A percentile compares a stretch with the other conserved stretches of the same genome.
Conservation (phyloP, 1,140 invertebrate genomes). For the Ostrea denselamellosa region DNA sequence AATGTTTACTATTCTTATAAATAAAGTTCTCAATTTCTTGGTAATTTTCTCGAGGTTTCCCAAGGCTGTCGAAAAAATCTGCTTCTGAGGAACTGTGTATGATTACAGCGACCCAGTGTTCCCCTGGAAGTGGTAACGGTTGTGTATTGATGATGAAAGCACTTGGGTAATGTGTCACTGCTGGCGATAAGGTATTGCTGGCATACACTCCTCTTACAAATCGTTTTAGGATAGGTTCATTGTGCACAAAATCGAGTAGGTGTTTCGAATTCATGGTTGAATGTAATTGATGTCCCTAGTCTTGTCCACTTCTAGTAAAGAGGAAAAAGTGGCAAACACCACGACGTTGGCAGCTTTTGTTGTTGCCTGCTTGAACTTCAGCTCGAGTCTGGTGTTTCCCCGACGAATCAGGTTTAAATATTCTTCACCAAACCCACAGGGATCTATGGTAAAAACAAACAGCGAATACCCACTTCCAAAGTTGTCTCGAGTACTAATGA, state of each 20-base stretch:
- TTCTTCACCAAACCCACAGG: neutral
- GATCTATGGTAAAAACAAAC: slow-evolving; percentile 44
- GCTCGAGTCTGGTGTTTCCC: slow-evolving; percentile 42
- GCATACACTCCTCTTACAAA: slow-evolving; percentile 18
- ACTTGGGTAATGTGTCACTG: neutral
- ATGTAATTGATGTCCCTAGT: slow-evolving; percentile 42
- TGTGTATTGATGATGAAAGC: slow-evolving; percentile 43
- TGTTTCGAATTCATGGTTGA: slow-evolving; percentile 48
- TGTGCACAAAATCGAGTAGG: neutral
- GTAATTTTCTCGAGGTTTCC: slow-evolving; percentile 15
- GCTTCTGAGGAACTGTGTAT: neutral
- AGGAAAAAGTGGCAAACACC: no score
- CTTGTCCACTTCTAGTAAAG: no score
- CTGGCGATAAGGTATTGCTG: neutral
- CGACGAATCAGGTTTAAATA: slow-evolving; percentile 45
- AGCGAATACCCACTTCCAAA: slow-evolving; percentile 40
- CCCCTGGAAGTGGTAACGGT: slow-evolving; percentile 41
- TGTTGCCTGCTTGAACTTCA: no score
- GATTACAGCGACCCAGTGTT: slow-evolving; percentile 44
- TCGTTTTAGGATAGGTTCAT: neutral
- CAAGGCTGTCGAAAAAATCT: slow-evolving; percentile 35
- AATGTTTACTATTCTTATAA: slow-evolving; percentile 13
- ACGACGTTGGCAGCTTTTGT: no score
- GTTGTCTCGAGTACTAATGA: slow-evolving; percentile 32
- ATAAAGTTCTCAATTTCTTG: slow-evolving; percentile 40